Evolutionary conservation across 2,797 vertebrate genomes (phyloP), one percentile per base, ranked within the genome.

Genomic region (Chaenodraco wilsoni): DNA sequence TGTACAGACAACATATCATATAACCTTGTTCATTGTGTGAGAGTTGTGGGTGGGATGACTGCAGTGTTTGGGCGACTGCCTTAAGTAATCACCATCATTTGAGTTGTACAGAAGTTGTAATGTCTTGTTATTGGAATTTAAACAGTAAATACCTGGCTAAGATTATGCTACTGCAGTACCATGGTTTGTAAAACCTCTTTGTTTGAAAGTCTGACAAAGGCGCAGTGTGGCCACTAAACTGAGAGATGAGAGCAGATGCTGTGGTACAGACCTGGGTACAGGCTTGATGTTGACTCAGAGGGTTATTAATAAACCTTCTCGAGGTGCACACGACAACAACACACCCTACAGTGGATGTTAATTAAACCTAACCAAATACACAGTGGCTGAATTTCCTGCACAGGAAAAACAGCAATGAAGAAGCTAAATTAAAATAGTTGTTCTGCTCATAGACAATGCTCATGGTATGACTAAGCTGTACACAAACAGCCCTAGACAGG

Each of bases 21-120:
- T 70, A 79, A 82, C 80, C 82, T 74, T 61, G 79, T 87, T 86
- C 79, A 55, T 78, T 80, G 83, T 64, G 54, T 72, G 89, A 89
- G 72, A 86, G 88, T 78, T 80, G 83, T 64, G 54, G 70, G 89
- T 89, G 72, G 87, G 88, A 78, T 80, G 84, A 54, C 61, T n/a
- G 72, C 54, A 69, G 72, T 72, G 65, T 84, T 89, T 90, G 84
- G 79, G 74, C 9, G 40, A 73, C 65, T 78, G 87, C 85, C 89
- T 83, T 49, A 62, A 85, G 86, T 74, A 64, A 74, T 81, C 75
- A 46, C 74, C 37, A 27, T 59, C 7, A 1, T 69, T 48, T 51
- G 50, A 88, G 87, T 84, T 21, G 21, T 2, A 21, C 21, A 21
- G 86, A 86, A 89, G 76, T 62, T 59, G 78, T 65, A 84, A 79